Conservation (phyloP, 2,113 vertebrate genomes). For the Crotalus horridus region DNA sequence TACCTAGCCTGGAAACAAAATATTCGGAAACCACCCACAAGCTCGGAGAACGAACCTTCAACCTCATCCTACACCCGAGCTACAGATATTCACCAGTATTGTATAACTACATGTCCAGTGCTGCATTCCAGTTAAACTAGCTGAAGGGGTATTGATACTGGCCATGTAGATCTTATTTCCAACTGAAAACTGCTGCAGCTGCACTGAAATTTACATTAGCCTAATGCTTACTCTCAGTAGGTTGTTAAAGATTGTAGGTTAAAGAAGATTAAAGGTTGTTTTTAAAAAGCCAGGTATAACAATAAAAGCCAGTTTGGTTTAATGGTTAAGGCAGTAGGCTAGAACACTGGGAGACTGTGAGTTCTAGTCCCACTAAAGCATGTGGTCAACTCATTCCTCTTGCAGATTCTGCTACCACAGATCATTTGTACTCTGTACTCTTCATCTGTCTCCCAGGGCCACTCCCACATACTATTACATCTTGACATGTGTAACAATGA, state of each 20-base stretch:
- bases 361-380: background rate
- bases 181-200: background rate
- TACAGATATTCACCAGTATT: no score
- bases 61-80: no score
- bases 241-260: background rate
- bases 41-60: no score
- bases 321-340: no score
- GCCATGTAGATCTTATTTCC: background rate
- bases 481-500: background rate
- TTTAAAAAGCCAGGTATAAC: background rate
- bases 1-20: no score
- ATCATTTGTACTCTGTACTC: background rate
- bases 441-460: background rate
- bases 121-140: background rate
- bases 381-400: background rate
- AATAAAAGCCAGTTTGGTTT: no score
- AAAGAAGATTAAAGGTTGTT: background rate
- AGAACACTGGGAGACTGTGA: no score
- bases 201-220: background rate
- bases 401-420: background rate
- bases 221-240: background rate
- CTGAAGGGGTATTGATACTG: background rate
- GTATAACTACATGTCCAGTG: background rate
- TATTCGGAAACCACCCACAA: no score
- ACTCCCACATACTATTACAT: background rate